Base-by-base conservation (phyloP, 1,140 invertebrate species). In the Planococcus citri region DNA sequence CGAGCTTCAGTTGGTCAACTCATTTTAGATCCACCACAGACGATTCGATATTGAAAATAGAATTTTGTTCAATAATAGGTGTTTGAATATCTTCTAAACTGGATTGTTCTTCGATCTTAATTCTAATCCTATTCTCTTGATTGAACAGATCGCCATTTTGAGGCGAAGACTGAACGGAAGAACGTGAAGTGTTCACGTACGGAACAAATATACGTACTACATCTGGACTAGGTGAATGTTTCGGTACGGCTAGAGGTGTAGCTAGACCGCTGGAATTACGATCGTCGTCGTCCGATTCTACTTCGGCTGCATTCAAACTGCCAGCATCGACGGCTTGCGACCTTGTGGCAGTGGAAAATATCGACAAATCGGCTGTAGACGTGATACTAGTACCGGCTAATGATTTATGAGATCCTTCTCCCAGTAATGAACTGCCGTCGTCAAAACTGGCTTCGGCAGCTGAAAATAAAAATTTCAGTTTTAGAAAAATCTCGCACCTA, bases 301-400 rank as follows among this genome's bases (percentile, higher is more conserved):
- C 85, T 37, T 81, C 82, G 21, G 81, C 81, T 29, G 83, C 84
- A 71, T 81, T 83, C 73, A 86, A 86, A 77, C 86, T 88, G 76
- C 88, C 87, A 10, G 87, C 87, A 77, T 88, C 87, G 51, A 87
- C 80, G 9, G 84, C 86, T 74, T 87, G 86, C 0, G 87, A 88
- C 69, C 86, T 81, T 1, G 86, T 87, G 9, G 83, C 80, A 0
- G 87, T 87, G 33, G 88, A 90, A 77, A 90, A 88, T 60, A 89
- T 87, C 71, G 88, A 89, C 22, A 91, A 78, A 77, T 91, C 88
- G 1, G 89, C 88, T 2, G 89, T 90, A 12, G 89, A 91, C 0
- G 89, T 91, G 21, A 90, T 87, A 69, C 88, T 90, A 1, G 90
- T 92, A 73, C 90, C 89, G 14, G 89, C 88, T 37, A 92, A 80